These are phyloP conservation scores for Agonopterix subpropinquella DNA, from an alignment of 2,888 invertebrate species.

Conservation along the genomic window DNA sequence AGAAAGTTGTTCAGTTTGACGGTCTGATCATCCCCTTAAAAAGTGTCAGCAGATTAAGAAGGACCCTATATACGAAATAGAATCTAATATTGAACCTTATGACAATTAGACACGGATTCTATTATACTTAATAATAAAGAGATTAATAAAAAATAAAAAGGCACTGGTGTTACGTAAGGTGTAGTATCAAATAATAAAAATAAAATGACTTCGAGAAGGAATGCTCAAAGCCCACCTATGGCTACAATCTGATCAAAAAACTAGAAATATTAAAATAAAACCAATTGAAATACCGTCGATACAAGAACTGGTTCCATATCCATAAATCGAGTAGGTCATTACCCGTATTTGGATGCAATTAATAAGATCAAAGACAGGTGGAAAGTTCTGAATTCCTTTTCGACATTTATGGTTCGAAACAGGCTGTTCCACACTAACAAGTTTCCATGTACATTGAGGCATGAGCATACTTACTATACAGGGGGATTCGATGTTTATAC, in stretches of 20 bases:
- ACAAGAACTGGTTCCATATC: constrained; percentile 31
- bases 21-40: too few species aligned
- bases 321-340: constrained; percentile 25
- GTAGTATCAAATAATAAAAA: too few species aligned
- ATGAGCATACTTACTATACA: not conserved
- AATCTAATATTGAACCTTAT: too few species aligned
- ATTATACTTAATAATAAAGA: too few species aligned
- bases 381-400: constrained; percentile 40
- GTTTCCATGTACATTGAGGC: constrained; percentile 32
- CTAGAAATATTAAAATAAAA: constrained; percentile 27
- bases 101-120: too few species aligned
- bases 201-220: too few species aligned
- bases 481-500: constrained; percentile 17
- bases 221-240: not conserved
- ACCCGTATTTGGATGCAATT: constrained; percentile 36
- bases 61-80: too few species aligned
- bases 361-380: constrained; percentile 48
- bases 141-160: too few species aligned
- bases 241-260: not conserved
- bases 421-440: constrained; percentile 27
- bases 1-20: too few species aligned
- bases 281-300: constrained; percentile 25
- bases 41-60: too few species aligned
- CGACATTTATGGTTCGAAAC: constrained; percentile 32
- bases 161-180: too few species aligned